Percentiles rank a stretch among this genome's conserved stretches.
These are phyloP conservation scores for Glaucidium brasilianum DNA, from an alignment of 2,113 vertebrate genomes.

Conservation along the genomic window DNA sequence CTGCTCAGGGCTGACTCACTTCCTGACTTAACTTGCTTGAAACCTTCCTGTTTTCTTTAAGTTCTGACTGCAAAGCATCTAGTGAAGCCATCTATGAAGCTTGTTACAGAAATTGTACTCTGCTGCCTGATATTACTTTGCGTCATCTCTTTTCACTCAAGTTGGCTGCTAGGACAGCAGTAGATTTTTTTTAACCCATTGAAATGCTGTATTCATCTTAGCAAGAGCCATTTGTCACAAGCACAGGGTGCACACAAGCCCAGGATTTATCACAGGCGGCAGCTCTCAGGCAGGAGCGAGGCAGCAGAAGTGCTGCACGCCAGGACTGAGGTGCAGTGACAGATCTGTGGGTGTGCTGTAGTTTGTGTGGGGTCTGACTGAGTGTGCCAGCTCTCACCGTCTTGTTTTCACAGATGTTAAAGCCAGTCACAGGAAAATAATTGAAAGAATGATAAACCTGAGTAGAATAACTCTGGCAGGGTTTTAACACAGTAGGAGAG, in stretches of 20 bases:
- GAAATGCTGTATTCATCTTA: not conserved
- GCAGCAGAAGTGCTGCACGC: not conserved
- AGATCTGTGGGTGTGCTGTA: not conserved
- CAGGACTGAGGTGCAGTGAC: not conserved
- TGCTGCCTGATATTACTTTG: not conserved
- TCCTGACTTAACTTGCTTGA: constrained; percentile 7
- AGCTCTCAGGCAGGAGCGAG: not conserved
- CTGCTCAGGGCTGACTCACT: constrained; percentile 31
- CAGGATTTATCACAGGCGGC: not conserved
- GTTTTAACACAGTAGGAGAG: not conserved
- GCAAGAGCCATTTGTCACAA: not conserved
- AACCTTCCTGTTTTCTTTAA: constrained; percentile 46
- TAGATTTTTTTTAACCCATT: not conserved
- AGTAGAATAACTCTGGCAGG: not conserved
- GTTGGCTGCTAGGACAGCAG: not conserved
- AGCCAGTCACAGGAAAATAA: not conserved
- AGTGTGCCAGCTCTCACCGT: not conserved
- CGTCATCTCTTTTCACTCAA: not conserved
- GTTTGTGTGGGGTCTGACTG: not conserved
- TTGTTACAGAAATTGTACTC: not conserved
- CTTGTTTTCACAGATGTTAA: not conserved
- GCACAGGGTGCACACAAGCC: rapidly evolving
- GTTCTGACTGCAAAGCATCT: not conserved
- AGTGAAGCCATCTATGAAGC: not conserved
- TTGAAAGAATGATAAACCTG: not conserved